A percentile compares a stretch with the other conserved stretches of the same genome.
Conservation (phyloP, 30 jellyfish, hydroid and myxozoan genomes). For the Turritopsis dohrnii region DNA sequence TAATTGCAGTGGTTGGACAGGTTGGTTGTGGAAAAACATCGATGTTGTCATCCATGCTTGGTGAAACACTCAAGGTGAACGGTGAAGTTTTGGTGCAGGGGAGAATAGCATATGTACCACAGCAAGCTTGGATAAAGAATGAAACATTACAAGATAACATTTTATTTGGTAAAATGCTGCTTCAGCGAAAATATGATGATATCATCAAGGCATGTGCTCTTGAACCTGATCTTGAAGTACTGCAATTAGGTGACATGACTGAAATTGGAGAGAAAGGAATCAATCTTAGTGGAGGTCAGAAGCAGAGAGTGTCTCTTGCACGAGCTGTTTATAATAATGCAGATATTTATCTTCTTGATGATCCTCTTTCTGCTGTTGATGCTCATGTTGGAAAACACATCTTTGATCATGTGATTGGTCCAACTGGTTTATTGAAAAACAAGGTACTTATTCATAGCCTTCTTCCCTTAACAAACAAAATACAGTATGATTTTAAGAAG, state of each 20-base stretch:
- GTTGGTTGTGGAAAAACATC: slow-evolving; percentile 97
- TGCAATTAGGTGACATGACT: slow-evolving; percentile 81
- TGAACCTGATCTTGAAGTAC: slow-evolving; percentile 62
- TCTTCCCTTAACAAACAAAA: too few species aligned
- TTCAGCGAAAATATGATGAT: slow-evolving; percentile 37
- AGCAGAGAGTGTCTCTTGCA: slow-evolving; percentile 96
- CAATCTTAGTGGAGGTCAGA: slow-evolving; percentile 99
- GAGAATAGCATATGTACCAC: slow-evolving; percentile 88
- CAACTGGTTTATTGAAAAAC: slow-evolving; percentile 58
- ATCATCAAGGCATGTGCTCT: slow-evolving; percentile 89
- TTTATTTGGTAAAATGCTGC: slow-evolving; percentile 49
- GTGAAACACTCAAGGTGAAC: slow-evolving; percentile 66
- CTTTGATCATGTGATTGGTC: slow-evolving; percentile 87
- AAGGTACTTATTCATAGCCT: slow-evolving; percentile 38
- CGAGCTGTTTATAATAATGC: slow-evolving; percentile 91
- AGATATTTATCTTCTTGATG: slow-evolving; percentile 87
- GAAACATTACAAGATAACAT: slow-evolving; percentile 77
- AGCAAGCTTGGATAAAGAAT: slow-evolving; percentile 99
- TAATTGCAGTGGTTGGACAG: slow-evolving; percentile 90
- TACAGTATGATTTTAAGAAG: too few species aligned
- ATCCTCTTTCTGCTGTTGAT: slow-evolving; percentile 97
- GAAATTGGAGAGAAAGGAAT: slow-evolving; percentile 99
- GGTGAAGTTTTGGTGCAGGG: slow-evolving; percentile 81
- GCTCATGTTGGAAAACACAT: slow-evolving; percentile 93
- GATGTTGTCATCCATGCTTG: slow-evolving; percentile 82